A percentile compares a stretch with the other conserved stretches of the same genome.
phyloP scores from a whole-genome alignment of 2,888 invertebrate species.

The Acronicta psi region DNA sequence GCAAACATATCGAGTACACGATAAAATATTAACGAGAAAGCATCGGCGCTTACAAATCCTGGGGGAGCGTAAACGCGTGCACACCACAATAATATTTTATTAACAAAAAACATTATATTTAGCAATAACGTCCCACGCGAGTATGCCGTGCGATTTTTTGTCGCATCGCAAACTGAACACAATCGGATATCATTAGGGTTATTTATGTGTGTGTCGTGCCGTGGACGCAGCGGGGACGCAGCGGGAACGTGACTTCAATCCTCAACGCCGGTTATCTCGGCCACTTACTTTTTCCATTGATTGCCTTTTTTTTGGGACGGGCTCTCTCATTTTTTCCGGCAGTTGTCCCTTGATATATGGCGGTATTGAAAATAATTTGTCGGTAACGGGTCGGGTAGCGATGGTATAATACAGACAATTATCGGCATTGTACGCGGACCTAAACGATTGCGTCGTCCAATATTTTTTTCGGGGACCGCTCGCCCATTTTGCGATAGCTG shows the following conservation, averaged over 20 bases:
- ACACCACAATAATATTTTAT: conserved; percentile 57
- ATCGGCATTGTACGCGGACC: conserved; percentile 37
- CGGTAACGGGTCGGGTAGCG: conserved; percentile 25
- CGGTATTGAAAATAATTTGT: conserved; percentile 56
- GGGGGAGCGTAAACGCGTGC: conserved; percentile 37
- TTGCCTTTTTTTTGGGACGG: conserved; percentile 65
- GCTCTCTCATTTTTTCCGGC: conserved; percentile 42
- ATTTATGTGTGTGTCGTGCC: conserved; percentile 82
- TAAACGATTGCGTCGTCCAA: conserved; percentile 35
- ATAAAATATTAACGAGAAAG: conserved; percentile 53
- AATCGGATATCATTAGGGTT: conserved; percentile 85
- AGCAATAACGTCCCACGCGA: conserved; percentile 50
- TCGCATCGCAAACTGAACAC: conserved; percentile 70
- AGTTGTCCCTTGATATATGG: conserved; percentile 52
- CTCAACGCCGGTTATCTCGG: conserved; percentile 66
- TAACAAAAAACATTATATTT: conserved; percentile 54
- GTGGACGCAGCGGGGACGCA: conserved; percentile 73
- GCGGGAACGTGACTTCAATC: conserved; percentile 74
- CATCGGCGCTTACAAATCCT: conserved; percentile 52
- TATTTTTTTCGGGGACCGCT: conserved; percentile 36
- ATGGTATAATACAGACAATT: conserved; percentile 49
- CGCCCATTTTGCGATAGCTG: conserved; percentile 26
- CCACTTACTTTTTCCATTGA: conserved; percentile 67
- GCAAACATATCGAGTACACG: conserved; percentile 28
- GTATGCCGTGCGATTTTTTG: conserved; percentile 59